phyloP scores from a whole-genome alignment of 2,797 vertebrate species.

The Cryptoprocta ferox region DNA sequence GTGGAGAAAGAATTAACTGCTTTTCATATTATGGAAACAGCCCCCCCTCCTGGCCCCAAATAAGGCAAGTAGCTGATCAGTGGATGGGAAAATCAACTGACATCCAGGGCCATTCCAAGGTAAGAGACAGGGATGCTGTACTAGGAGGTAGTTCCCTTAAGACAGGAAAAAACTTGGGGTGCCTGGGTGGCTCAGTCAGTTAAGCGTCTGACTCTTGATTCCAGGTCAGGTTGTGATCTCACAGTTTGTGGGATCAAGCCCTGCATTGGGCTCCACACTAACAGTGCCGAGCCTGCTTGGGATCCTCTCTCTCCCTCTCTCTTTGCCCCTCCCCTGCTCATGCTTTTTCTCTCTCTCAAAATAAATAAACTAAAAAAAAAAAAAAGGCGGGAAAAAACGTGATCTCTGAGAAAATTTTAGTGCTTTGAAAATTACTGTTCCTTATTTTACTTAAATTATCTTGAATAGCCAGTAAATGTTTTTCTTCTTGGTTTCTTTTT shows the following conservation, averaged over 20 bases:
- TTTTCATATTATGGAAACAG: background rate
- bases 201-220: too few relatives aligned
- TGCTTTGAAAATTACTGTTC: background rate
- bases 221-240: too few relatives aligned
- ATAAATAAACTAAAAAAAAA: too few relatives aligned
- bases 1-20: background rate
- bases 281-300: too few relatives aligned
- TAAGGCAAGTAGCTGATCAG: background rate
- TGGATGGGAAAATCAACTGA: too few relatives aligned
- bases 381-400: background rate
- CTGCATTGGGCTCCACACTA: too few relatives aligned
- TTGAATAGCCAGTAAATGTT: background rate
- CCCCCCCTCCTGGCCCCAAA: too few relatives aligned
- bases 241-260: too few relatives aligned
- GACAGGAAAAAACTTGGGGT: background rate
- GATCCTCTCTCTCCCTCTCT: too few relatives aligned
- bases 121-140: background rate
- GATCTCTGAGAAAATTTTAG: background rate
- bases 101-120: background rate
- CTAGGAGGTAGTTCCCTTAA: background rate
- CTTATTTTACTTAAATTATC: conserved; percentile 1
- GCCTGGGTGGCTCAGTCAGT: too few relatives aligned
- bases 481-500: conserved; percentile 23
- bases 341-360: too few relatives aligned
- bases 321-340: too few relatives aligned